phyloP scores from a whole-genome alignment of 2,113 vertebrate genomes.

The Aythya baeri region DNA sequence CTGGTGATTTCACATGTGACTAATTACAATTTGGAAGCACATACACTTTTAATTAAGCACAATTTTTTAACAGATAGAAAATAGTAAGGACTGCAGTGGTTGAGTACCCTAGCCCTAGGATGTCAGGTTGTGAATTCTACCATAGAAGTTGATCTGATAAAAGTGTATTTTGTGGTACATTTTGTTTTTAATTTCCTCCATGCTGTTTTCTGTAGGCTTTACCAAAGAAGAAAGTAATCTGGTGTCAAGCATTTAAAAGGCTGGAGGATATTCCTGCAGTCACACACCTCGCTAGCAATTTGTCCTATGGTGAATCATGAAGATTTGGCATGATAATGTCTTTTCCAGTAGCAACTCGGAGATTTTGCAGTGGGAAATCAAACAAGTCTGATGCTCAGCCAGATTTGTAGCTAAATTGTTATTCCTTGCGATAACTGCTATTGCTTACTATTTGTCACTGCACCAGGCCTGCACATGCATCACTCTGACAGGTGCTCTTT shows the following conservation, averaged over 20 bases:
- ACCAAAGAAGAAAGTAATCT: not conserved
- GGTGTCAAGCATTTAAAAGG: not conserved
- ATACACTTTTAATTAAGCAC: constrained; percentile 49
- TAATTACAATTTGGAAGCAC: constrained; percentile 36
- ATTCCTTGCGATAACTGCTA: constrained; percentile 33
- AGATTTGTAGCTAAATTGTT: constrained; percentile 29
- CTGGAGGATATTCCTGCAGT: not conserved
- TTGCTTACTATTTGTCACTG: constrained; percentile 34
- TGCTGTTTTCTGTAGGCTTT: not conserved
- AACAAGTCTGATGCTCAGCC: not conserved
- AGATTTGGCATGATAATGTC: not conserved
- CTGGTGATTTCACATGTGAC: not conserved
- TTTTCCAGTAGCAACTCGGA: not conserved
- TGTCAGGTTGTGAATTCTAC: not conserved
- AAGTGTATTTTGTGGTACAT: too few species aligned
- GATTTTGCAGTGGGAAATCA: not conserved
- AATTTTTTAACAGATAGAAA: not conserved
- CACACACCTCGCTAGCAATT: not conserved
- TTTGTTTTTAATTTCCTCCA: not conserved
- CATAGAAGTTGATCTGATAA: not conserved
- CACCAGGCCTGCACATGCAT: not conserved
- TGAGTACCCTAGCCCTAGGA: not conserved
- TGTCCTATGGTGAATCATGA: not conserved
- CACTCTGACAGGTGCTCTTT: constrained; percentile 55
- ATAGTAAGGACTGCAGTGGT: not conserved